Base-by-base conservation (phyloP, 2,797 vertebrate species). In the Tarsius wallacei region DNA sequence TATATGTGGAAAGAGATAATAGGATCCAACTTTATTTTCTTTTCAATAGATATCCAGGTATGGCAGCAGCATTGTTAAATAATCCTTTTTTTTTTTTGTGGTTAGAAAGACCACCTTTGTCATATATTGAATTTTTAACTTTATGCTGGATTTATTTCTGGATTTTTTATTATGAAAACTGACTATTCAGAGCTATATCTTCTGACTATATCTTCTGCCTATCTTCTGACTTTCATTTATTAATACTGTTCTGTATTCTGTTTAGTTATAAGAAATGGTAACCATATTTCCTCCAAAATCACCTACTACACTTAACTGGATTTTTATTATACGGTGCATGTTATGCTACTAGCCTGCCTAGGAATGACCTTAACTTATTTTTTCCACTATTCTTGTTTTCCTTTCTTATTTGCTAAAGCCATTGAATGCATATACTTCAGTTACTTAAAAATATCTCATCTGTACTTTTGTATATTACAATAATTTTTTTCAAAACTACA, bases 401-500 rank as follows among this genome's bases (percentile, higher is more conserved):
- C 49, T 81, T 93, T 71, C 51, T 91, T 59, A 7, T 87, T 96
- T 96, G 42, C 53, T 74, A 71, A 76, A 81, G 22, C 22, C 49
- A 91, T 66, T 77, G 26, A 88, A 51, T 76, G 49, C 26, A 49
- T 81, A 78, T 78, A 76, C 28, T 89, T 91, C 15, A 93, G 24
- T 83, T 95, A 81, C 81, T 91, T 96, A 64, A 91, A 94, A 96
- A 70, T 24, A 93, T 19, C 5, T 88, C n/a, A 73, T 74, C 31
- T 49, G 36, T 89, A 85, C 57, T 91, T 92, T 81, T 94, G 4
- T 55, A 63, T 87, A 87, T 93, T 26, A 28, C 59, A 53, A 86
- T 55, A 49, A 47, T 71, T 17, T 36, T 84, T 91, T 59, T 0
- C 3, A 80, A 89, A 77, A 82, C 12, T 91, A 2, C 66, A 36